Evolutionary conservation across 2,797 vertebrate species (phyloP).

Genomic region (Cercopithecus mitis): DNA sequence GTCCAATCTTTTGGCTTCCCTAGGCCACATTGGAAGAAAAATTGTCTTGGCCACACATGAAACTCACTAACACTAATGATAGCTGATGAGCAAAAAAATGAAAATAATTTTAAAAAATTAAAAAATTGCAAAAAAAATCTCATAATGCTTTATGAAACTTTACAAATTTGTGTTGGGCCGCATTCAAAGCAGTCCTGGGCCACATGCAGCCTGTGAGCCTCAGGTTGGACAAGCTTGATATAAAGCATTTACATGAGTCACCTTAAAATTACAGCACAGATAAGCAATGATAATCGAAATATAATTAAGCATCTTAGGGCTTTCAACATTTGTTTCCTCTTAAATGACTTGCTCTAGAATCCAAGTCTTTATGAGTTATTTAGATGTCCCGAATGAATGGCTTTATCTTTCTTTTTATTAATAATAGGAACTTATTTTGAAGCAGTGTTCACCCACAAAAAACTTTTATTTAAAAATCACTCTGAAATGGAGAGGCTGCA

Average conservation of each 20-base stretch:
- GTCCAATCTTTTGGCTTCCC: not conserved
- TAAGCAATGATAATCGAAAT: not conserved
- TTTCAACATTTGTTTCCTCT: not conserved
- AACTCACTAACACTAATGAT: not conserved
- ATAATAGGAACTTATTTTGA: not conserved
- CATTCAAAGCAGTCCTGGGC: not conserved
- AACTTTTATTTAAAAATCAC: slow-evolving; percentile 11
- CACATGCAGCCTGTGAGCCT: not conserved
- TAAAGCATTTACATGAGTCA: not conserved
- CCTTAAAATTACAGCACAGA: slow-evolving; percentile 19
- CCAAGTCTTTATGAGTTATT: not conserved
- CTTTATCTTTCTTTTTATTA: slow-evolving; percentile 12
- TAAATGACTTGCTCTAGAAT: not conserved
- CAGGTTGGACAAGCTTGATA: not conserved
- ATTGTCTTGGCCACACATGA: not conserved
- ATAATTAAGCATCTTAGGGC: not conserved
- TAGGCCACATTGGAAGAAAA: not conserved
- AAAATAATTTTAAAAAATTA: too few relatives aligned
- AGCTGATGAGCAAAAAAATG: not conserved
- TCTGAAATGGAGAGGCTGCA: not conserved
- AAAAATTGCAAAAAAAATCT: not conserved
- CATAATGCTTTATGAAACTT: not conserved
- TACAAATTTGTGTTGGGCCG: not conserved
- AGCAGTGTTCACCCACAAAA: not conserved
- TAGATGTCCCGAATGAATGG: not conserved